These are phyloP conservation scores for Pantherophis vulpinus DNA, from an alignment of 2,797 vertebrate genomes.

Conservation along the genomic window DNA sequence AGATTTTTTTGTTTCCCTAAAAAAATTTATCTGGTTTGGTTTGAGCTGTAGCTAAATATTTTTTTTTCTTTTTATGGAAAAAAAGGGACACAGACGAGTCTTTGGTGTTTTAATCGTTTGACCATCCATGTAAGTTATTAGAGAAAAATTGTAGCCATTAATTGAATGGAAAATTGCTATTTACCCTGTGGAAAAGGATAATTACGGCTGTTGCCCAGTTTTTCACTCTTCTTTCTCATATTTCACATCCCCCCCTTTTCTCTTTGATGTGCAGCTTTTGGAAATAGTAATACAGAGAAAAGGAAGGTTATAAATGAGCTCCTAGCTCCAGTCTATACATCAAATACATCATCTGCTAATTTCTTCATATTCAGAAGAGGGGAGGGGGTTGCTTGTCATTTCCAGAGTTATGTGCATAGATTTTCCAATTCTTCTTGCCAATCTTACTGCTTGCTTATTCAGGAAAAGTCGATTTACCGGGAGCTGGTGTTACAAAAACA, in stretches of 20 bases:
- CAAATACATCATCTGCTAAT: background rate
- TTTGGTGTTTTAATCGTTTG: background rate
- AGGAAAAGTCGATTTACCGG: background rate
- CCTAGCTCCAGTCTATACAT: background rate
- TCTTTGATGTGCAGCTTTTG: slow-evolving; percentile 8
- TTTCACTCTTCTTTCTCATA: background rate
- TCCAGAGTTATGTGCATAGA: background rate
- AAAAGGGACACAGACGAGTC: background rate
- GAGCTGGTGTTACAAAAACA: background rate
- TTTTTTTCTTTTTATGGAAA: background rate
- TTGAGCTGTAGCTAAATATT: background rate
- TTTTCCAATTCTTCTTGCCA: background rate
- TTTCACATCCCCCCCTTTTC: slow-evolving; percentile 3
- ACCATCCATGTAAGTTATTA: slow-evolving; percentile 7
- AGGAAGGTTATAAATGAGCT: background rate
- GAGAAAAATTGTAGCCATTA: background rate
- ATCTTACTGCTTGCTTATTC: background rate
- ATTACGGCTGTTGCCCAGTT: background rate
- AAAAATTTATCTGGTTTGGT: background rate
- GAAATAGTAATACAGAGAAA: slow-evolving; percentile 14
- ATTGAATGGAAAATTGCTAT: background rate
- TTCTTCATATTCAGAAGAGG: background rate
- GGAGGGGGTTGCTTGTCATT: background rate
- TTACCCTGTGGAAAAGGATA: background rate
- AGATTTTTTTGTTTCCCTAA: rapidly evolving